Evolutionary conservation across 1,140 invertebrate species (phyloP), one percentile per base, ranked within the genome.

Genomic region (Cotesia vestalis): DNA sequence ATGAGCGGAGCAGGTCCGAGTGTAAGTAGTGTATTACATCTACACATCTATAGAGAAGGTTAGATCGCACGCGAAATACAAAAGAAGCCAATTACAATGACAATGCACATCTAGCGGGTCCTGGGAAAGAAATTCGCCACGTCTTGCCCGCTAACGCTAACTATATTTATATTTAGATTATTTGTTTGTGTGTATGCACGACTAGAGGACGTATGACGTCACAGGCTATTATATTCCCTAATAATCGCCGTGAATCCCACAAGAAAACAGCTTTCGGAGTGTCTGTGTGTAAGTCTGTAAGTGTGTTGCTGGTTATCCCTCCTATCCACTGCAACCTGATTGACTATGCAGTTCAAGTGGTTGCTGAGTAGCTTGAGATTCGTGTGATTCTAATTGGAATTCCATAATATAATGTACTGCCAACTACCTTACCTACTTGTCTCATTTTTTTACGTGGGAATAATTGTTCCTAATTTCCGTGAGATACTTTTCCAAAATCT

Each of bases 51-150:
- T 27, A 27, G 69, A 34, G 53, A 52, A 80, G 78, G 82, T 83
- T 81, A 80, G 79, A 85, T 85, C 83, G 81, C 82, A 81, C 79
- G 81, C 80, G 78, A 83, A 83, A 82, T 80, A 85, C 81, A 86
- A 85, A 83, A 81, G 79, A 62, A 80, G 78, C 82, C 84, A 86
- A 85, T 86, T 86, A 85, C 80, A 85, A 85, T 85, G 85, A 86
- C 85, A 86, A 86, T 85, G 81, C 79, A 72, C 73, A 71, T 79
- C 78, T 78, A 78, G 78, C 72, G 78, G 74, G 78, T 75, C 82
- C 80, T 85, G 83, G 83, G 83, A 85, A 84, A 84, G 83, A 84
- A 84, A 84, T 83, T 82, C 78, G 77, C 82, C 71, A 78, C 80
- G 78, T 82, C 62, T 83, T 78, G 73, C 72, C 57, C 66, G 77